phyloP scores from a whole-genome alignment of 2,888 invertebrate species.

The Harpalus rufipes region DNA sequence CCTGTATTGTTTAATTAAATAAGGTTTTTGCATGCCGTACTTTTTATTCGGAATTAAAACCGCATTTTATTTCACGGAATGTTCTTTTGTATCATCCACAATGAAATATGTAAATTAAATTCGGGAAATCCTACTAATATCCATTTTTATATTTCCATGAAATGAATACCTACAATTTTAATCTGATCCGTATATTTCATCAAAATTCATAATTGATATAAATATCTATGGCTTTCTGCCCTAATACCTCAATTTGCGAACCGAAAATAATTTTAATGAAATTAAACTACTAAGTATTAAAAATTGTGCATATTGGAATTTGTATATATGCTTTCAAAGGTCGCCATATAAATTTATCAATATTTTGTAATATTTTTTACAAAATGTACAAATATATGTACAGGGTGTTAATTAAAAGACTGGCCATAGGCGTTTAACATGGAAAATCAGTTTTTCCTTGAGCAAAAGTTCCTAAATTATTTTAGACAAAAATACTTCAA shows the following conservation, averaged over 20 bases:
- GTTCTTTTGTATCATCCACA: neutral
- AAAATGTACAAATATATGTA: too few species aligned
- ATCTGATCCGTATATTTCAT: neutral
- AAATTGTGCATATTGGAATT: neutral
- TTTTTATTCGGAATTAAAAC: neutral
- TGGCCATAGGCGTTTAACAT: too few species aligned
- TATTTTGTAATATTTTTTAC: too few species aligned
- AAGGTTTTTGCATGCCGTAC: neutral
- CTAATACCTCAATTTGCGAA: neutral
- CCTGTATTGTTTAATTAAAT: constrained; percentile 4
- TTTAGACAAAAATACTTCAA: too few species aligned
- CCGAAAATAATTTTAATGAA: neutral
- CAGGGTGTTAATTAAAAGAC: too few species aligned
- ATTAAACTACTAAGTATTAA: neutral
- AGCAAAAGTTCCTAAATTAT: too few species aligned
- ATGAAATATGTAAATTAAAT: constrained; percentile 7
- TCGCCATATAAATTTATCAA: too few species aligned
- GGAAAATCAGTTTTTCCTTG: too few species aligned
- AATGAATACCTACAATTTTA: neutral
- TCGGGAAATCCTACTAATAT: neutral
- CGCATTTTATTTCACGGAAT: neutral
- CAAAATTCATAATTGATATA: constrained; percentile 3
- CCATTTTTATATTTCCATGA: neutral
- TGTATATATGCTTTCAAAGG: neutral
- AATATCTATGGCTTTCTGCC: neutral